These are phyloP conservation scores for Rotaria magnacalcarata DNA, from an alignment of 2,888 invertebrate genomes.

Conservation along the genomic window DNA sequence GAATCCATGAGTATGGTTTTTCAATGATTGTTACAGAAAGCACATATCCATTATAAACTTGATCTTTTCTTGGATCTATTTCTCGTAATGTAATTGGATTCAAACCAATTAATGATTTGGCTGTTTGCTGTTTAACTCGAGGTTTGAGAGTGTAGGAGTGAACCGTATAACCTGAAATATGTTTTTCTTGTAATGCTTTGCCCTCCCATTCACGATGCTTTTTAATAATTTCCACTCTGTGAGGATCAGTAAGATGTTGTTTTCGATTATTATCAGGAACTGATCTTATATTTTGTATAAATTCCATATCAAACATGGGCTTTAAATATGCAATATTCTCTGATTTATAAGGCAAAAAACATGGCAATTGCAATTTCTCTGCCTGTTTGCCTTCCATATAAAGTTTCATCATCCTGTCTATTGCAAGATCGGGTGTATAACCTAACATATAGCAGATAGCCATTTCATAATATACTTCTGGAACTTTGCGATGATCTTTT, in stretches of 20 bases:
- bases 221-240: conserved; percentile 34
- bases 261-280: neutral
- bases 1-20: neutral
- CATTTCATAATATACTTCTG: conserved; percentile 38
- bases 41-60: conserved; percentile 32
- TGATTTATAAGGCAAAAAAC: conserved; percentile 32
- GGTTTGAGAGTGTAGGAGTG: neutral
- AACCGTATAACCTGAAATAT: neutral
- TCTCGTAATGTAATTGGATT: conserved; percentile 35
- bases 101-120: conserved; percentile 3
- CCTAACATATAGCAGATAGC: conserved; percentile 33
- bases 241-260: neutral
- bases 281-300: too few relatives aligned
- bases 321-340: neutral
- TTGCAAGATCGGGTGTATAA: neutral
- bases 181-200: neutral
- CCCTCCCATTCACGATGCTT: conserved; percentile 23
- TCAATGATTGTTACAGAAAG: conserved; percentile 31
- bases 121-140: neutral
- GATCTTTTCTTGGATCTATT: conserved; percentile 40
- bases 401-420: too few relatives aligned
- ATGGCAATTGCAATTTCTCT: conserved; percentile 33
- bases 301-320: too few relatives aligned
- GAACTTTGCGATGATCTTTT: conserved; percentile 36
- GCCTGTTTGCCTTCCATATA: conserved; percentile 35